Conservation (phyloP, 2,888 invertebrate species). For the Hirtodrosophila duncani region DNA sequence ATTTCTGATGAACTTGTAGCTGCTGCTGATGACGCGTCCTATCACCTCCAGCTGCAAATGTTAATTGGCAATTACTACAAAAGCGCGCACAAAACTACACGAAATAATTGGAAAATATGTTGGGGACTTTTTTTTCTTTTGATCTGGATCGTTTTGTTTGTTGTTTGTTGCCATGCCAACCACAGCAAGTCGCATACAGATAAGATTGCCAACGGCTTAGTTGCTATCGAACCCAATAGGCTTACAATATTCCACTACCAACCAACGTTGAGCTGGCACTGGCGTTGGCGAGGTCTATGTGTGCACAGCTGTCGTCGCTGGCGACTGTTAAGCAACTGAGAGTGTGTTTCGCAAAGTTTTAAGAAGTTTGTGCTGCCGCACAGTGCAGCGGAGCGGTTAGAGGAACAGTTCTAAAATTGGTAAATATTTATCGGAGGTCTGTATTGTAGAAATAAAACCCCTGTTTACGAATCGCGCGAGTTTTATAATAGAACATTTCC, state of each 20-base stretch:
- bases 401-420: too few relatives aligned
- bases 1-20: slow-evolving; percentile 61
- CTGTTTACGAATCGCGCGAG: too few relatives aligned
- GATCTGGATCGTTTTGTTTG: slow-evolving; percentile 36
- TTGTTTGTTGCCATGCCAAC: slow-evolving; percentile 55
- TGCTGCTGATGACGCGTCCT: slow-evolving; percentile 43
- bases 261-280: background rate
- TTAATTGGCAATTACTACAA: slow-evolving; percentile 52
- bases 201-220: slow-evolving; percentile 48
- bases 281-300: slow-evolving; percentile 20
- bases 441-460: too few relatives aligned
- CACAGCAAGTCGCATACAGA: slow-evolving; percentile 27
- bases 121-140: slow-evolving; percentile 6
- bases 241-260: slow-evolving; percentile 30
- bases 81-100: too few relatives aligned
- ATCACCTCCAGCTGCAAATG: slow-evolving; percentile 50
- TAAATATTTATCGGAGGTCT: too few relatives aligned
- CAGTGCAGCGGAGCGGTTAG: too few relatives aligned
- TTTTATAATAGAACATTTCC: too few relatives aligned
- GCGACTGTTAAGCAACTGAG: slow-evolving; percentile 39
- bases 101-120: slow-evolving; percentile 30
- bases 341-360: too few relatives aligned
- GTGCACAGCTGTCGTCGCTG: slow-evolving; percentile 44
- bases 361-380: too few relatives aligned
- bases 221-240: too few relatives aligned